Evolutionary conservation across 2,113 vertebrate species (phyloP), one percentile per base, ranked within the genome.

Genomic region (Anguilla japonica): DNA sequence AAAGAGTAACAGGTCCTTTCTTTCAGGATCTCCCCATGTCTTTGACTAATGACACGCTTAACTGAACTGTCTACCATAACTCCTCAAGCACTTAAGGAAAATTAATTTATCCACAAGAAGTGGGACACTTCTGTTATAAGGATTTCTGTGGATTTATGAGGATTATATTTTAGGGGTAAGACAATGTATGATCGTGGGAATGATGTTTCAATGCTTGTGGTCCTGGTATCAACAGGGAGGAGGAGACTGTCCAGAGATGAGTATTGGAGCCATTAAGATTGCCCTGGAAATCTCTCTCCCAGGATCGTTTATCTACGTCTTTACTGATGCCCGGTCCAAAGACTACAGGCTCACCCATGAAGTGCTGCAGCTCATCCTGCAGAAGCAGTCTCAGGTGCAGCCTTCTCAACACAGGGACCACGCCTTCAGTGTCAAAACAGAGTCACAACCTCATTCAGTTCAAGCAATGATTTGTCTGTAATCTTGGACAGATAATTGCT

Each of bases 171-270:
- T 85, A 26, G 41, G 39, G 34, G 34, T 18, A 5, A 80, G 39
- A 18, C 41, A 78, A 26, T 43, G 67, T 39, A 39, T 43, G 41
- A 75, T 22, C 8, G 53, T 75, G 39, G 18, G 46, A 50, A 41
- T 46, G 60, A 18, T 80, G 56, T 87, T 83, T 85, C 29, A 22
- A 50, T 0, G 84, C 9, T 85, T 41, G 71, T 88, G 87, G 89
- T n/a, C 88, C 0, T 92, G 91, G 4, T 87, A n/a, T 92, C 81
- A 90, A 91, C 91, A 99, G 98, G 98, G 98, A 85, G 98, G 98
- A 57, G 98, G 98, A 15, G 98, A 99, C 89, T 99, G 98, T 93
- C 98, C 98, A 26, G 98, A 99, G 95, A 99, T 99, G 98, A 99
- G 98, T 92, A 96, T 99, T 0, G 98, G 98, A 26, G 98, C 98